phyloP scores from a whole-genome alignment of 2,888 invertebrate genomes.

The Euproctis similis region DNA sequence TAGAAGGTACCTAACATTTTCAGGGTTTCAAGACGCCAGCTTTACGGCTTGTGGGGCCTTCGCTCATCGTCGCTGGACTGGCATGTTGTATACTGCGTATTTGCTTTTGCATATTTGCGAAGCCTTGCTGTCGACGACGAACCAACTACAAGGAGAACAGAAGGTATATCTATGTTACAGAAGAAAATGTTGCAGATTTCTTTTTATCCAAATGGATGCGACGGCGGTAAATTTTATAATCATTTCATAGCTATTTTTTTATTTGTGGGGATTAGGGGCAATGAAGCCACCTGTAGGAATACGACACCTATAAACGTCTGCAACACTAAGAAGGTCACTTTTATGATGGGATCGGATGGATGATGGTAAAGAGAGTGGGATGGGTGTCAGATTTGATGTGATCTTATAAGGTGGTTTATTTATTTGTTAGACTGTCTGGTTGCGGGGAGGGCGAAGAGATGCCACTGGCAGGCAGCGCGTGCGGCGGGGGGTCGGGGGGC shows the following conservation, averaged over 20 bases:
- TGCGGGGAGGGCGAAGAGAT: slow-evolving; percentile 65
- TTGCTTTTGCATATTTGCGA: slow-evolving; percentile 88
- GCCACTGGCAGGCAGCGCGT: slow-evolving; percentile 50
- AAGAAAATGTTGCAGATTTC: too few species aligned
- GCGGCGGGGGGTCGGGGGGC: slow-evolving; percentile 21
- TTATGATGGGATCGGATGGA: too few species aligned
- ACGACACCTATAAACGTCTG: too few species aligned
- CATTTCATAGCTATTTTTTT: too few species aligned
- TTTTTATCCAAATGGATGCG: too few species aligned
- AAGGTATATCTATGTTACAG: slow-evolving; percentile 49
- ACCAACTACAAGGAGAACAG: slow-evolving; percentile 78
- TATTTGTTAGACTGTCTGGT: slow-evolving; percentile 57
- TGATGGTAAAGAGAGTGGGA: too few species aligned
- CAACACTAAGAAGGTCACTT: too few species aligned
- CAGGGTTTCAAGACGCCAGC: slow-evolving; percentile 88
- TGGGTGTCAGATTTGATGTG: too few species aligned
- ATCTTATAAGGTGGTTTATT: too few species aligned
- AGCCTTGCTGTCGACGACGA: slow-evolving; percentile 81
- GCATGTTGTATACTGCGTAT: slow-evolving; percentile 89
- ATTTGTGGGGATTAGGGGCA: too few species aligned
- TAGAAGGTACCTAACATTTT: slow-evolving; percentile 10
- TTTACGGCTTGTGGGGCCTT: slow-evolving; percentile 89
- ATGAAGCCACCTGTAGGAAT: too few species aligned
- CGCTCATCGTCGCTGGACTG: slow-evolving; percentile 84
- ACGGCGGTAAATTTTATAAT: too few species aligned